A percentile compares a stretch with the other conserved stretches of the same genome.
phyloP scores from a whole-genome alignment of 2,888 invertebrate genomes.

The Pristionchus entomophagus region DNA sequence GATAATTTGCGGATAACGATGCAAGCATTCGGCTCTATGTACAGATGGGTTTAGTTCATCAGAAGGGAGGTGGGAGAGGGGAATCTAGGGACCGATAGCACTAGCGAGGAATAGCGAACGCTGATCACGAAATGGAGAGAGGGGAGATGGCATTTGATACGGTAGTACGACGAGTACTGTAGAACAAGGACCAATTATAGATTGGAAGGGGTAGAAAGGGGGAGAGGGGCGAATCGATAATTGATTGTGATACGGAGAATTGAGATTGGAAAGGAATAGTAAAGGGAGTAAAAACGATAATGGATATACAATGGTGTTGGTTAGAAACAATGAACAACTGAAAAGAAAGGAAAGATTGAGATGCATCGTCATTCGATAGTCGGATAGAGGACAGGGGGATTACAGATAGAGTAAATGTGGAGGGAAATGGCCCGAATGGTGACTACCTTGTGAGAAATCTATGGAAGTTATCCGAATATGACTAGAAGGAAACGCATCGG shows the following conservation, averaged over 20 bases:
- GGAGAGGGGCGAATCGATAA: slow-evolving; percentile 34
- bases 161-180: slow-evolving; percentile 36
- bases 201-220: not conserved
- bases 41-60: slow-evolving; percentile 21
- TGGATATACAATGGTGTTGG: slow-evolving; percentile 11
- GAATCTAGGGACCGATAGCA: slow-evolving; percentile 3
- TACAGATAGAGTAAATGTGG: not conserved
- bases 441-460: slow-evolving; percentile 9
- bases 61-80: not conserved
- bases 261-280: not conserved
- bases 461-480: not conserved
- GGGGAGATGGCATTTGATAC: slow-evolving; percentile 35
- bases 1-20: not conserved
- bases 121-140: slow-evolving; percentile 11
- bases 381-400: not conserved
- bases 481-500: slow-evolving; percentile 28
- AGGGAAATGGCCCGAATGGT: not conserved
- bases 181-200: slow-evolving; percentile 6
- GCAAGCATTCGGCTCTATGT: not conserved
- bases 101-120: not conserved
- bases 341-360: not conserved
- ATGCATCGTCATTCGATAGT: slow-evolving; percentile 13
- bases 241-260: slow-evolving; percentile 24
- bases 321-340: not conserved
- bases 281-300: not conserved